A percentile compares a stretch with the other conserved stretches of the same genome.
Conservation (phyloP, 1,140 invertebrate species). For the Alviniconcha marisindica region DNA sequence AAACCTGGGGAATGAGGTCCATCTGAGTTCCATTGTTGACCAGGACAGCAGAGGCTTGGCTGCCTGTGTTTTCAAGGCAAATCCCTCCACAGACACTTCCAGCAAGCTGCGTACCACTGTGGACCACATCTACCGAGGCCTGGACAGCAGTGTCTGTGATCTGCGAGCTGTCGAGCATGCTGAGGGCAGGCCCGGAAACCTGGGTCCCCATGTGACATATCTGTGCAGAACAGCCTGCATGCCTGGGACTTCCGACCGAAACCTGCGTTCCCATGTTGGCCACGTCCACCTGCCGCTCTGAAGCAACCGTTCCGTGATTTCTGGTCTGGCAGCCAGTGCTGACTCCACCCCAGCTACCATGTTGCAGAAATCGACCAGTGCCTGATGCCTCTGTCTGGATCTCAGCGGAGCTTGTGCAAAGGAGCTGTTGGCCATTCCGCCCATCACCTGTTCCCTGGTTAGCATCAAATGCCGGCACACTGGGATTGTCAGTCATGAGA, state of each 20-base stretch:
- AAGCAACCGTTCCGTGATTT: no score
- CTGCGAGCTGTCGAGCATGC: neutral
- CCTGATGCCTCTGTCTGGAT: neutral
- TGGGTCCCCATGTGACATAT: neutral
- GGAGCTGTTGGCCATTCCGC: neutral
- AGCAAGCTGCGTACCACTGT: neutral
- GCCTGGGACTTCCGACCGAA: no score
- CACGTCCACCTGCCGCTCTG: no score
- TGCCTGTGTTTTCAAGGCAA: neutral
- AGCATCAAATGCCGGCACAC: neutral
- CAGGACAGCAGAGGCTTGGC: neutral
- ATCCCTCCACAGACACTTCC: no score
- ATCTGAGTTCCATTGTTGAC: neutral
- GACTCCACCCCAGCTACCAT: neutral
- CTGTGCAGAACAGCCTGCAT: no score
- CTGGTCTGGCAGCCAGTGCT: conserved; percentile 1
- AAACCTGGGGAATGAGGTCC: neutral
- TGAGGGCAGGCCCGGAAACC: neutral
- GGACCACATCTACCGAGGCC: neutral
- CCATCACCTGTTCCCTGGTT: neutral
- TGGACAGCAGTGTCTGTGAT: neutral
- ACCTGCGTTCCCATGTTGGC: no score
- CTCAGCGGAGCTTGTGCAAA: neutral
- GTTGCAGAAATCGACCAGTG: neutral
- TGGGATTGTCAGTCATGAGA: neutral